Evolutionary conservation across 2,797 vertebrate genomes (phyloP), one percentile per base, ranked within the genome.

Genomic region (Protonibea diacanthus): DNA sequence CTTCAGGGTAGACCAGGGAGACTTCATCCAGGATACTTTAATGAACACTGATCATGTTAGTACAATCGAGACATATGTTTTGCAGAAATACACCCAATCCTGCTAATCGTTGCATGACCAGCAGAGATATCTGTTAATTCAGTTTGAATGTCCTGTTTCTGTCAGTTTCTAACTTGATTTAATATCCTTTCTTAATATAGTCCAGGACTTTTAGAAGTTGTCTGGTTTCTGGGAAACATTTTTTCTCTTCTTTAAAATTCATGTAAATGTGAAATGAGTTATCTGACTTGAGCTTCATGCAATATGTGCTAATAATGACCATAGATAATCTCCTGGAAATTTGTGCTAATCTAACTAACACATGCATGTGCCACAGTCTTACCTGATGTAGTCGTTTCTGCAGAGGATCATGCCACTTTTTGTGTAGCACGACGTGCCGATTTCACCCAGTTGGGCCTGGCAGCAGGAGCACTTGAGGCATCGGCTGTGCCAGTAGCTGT

Each of bases 351-450:
- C 29, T 18, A 42, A 65, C 51, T 17, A 40, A 52, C 3, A 2
- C 15, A 10, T 23, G n/a, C 18, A 68, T 56, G 49, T 52, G 6
- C 74, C 55, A n/a, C 21, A 55, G 33, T 64, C 58, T 33, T 79
- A 99, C 98, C 98, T 99, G 96, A 99, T 99, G 91, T 99, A 99
- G 96, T 99, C 98, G 75, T 98, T 99, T 96, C 98, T 97, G 93
- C 98, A 99, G 81, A 99, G 97, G 92, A 99, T 99, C 98, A 99
- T 99, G 91, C 98, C 98, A 77, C 98, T 99, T 94, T 99, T 99
- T 84, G 98, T 99, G 94, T 98, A 99, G 95, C 98, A 99, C 55
- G 98, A 99, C 20, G 98, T 98, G 91, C 98, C 98, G 83, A 99
- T 99, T 93, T 99, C 98, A 2, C 98, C 98, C 87, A 99, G 97